These are phyloP conservation scores for Trigoniulus corallinus DNA, from an alignment of 1,140 invertebrate genomes.

Conservation along the genomic window DNA sequence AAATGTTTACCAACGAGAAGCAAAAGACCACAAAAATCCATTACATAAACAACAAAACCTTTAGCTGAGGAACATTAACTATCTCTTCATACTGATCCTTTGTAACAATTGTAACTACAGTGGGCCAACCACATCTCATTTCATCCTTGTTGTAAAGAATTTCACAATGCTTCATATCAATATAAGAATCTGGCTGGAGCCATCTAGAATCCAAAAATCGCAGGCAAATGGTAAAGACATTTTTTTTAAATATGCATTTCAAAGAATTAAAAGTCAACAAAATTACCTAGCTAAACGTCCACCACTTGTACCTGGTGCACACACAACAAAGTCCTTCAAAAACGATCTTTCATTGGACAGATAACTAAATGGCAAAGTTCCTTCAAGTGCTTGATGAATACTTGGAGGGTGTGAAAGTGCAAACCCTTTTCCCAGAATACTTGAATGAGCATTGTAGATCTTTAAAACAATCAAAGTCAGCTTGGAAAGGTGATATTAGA, in stretches of 20 bases:
- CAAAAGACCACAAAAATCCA: no score
- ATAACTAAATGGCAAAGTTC: conserved; percentile 55
- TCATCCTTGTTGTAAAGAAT: conserved; percentile 54
- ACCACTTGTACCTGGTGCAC: conserved; percentile 68
- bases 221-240: not conserved
- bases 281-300: conserved; percentile 54
- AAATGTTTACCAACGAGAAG: conserved; percentile 1
- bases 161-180: conserved; percentile 74
- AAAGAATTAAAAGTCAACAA: not conserved
- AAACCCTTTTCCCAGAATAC: conserved; percentile 70
- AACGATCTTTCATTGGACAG: conserved; percentile 87
- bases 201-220: conserved; percentile 36
- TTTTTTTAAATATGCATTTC: not conserved
- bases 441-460: conserved; percentile 52
- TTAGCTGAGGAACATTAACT: conserved; percentile 66
- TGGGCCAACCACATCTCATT: conserved; percentile 61
- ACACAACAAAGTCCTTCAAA: conserved; percentile 78
- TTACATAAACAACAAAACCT: conserved; percentile 33
- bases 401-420: conserved; percentile 70
- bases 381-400: conserved; percentile 76
- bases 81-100: conserved; percentile 83
- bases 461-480: conserved; percentile 23
- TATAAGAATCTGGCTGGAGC: conserved; percentile 80
- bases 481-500: not conserved
- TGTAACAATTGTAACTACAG: conserved; percentile 62